These are phyloP conservation scores for Papilio aristodemus DNA, from an alignment of 1,140 invertebrate species.

Conservation along the genomic window DNA sequence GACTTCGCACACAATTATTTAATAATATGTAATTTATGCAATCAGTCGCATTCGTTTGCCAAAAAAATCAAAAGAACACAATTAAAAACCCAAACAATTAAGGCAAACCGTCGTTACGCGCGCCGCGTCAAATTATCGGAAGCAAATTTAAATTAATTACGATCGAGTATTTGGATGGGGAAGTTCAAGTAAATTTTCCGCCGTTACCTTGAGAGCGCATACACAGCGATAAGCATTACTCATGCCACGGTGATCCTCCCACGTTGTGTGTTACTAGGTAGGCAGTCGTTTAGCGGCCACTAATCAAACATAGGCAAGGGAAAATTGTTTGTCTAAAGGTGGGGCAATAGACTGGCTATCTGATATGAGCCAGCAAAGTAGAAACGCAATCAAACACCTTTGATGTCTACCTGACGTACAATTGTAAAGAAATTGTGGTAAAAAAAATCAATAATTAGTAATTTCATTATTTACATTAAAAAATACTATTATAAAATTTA, in stretches of 20 bases:
- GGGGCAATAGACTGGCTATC: slow-evolving; percentile 8
- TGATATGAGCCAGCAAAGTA: slow-evolving; percentile 21
- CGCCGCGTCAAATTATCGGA: neutral
- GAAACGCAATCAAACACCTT: slow-evolving; percentile 16
- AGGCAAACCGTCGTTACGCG: neutral
- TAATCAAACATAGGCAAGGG: slow-evolving; percentile 43
- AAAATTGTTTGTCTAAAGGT: slow-evolving; percentile 29
- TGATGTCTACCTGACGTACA: neutral
- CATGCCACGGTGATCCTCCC: slow-evolving; percentile 53
- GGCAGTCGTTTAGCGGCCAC: slow-evolving; percentile 46
- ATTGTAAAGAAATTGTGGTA: neutral
- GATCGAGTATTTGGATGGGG: slow-evolving; percentile 10
- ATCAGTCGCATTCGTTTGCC: neutral
- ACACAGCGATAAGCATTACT: slow-evolving; percentile 67
- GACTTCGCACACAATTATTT: neutral
- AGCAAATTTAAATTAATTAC: slow-evolving; percentile 27
- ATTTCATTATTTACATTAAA: neutral
- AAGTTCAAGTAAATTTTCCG: slow-evolving; percentile 48
- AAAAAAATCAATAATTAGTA: neutral
- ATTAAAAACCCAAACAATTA: neutral
- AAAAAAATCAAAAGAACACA: neutral
- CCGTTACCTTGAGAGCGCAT: slow-evolving; percentile 52
- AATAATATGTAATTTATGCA: neutral
- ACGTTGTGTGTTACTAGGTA: slow-evolving; percentile 45
- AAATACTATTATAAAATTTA: no score